Percentiles rank a stretch among this genome's conserved stretches.
These are phyloP conservation scores for Drosophila sechellia DNA, from an alignment of 1,140 invertebrate genomes.

Conservation along the genomic window DNA sequence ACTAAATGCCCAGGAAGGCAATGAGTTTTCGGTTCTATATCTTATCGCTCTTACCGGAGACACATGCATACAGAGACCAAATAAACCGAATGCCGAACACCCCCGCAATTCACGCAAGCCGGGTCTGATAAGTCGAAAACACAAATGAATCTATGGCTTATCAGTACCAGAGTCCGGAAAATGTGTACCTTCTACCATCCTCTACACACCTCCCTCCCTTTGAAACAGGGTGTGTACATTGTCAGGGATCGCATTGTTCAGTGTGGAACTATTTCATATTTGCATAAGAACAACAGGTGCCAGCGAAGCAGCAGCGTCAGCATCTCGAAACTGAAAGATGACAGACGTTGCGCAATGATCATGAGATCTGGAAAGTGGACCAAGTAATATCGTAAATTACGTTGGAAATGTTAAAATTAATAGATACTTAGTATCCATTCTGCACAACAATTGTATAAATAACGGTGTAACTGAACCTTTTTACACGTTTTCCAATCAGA, in stretches of 20 bases:
- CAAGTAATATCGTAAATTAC: neutral
- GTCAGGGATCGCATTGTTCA: constrained; percentile 61
- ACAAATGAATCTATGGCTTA: constrained; percentile 55
- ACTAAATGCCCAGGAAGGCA: neutral
- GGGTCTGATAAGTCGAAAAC: constrained; percentile 61
- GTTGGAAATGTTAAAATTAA: neutral
- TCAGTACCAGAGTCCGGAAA: constrained; percentile 59
- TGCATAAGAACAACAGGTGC: constrained; percentile 77
- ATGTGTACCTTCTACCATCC: constrained; percentile 22
- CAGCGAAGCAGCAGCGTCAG: constrained; percentile 35
- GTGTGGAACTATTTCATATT: constrained; percentile 65
- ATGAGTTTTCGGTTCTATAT: constrained; percentile 4
- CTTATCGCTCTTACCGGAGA: constrained; percentile 17
- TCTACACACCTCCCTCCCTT: constrained; percentile 10
- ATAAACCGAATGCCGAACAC: constrained; percentile 17
- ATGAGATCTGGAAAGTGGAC: neutral
- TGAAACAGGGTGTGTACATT: constrained; percentile 29
- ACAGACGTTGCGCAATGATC: constrained; percentile 40
- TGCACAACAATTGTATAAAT: no score
- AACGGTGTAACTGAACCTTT: no score
- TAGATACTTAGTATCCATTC: no score
- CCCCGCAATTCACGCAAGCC: constrained; percentile 53
- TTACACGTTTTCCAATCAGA: no score
- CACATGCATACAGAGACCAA: constrained; percentile 18
- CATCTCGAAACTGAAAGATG: constrained; percentile 23